A percentile compares a stretch with the other conserved stretches of the same genome.
Evolutionary conservation across 2,888 invertebrate genomes (phyloP).

Genomic region (Oscheius myriophilus): DNA sequence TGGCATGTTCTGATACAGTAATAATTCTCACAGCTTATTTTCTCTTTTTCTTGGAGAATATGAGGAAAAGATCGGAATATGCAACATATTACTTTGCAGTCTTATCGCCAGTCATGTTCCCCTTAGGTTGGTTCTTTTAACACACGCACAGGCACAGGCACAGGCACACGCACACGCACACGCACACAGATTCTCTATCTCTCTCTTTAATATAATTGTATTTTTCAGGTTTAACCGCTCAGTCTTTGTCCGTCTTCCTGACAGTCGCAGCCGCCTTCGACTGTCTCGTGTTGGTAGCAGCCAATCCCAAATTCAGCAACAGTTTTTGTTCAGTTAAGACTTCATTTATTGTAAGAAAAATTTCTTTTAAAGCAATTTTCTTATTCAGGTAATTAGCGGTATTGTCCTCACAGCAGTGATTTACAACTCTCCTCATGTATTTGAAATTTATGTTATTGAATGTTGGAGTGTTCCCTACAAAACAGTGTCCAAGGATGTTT

Average conservation of each 20-base stretch:
- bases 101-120: slow-evolving; percentile 64
- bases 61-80: slow-evolving; percentile 59
- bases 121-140: slow-evolving; percentile 47
- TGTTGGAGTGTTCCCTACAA: slow-evolving; percentile 63
- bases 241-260: slow-evolving; percentile 61
- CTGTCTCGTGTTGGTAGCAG: slow-evolving; percentile 62
- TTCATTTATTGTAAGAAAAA: slow-evolving; percentile 40
- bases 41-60: slow-evolving; percentile 65
- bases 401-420: slow-evolving; percentile 48
- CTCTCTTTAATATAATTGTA: background rate
- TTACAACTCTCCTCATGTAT: slow-evolving; percentile 66
- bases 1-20: slow-evolving; percentile 60
- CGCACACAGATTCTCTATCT: background rate
- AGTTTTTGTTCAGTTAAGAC: slow-evolving; percentile 58
- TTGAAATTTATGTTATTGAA: slow-evolving; percentile 67
- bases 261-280: slow-evolving; percentile 67
- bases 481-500: slow-evolving; percentile 61
- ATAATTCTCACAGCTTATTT: slow-evolving; percentile 67
- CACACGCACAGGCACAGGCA: background rate
- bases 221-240: slow-evolving; percentile 46
- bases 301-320: slow-evolving; percentile 46
- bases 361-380: background rate
- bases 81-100: slow-evolving; percentile 62
- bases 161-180: background rate
- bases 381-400: slow-evolving; percentile 44